Conservation (phyloP, 2,113 vertebrate species). For the Nycticebus coucang region DNA sequence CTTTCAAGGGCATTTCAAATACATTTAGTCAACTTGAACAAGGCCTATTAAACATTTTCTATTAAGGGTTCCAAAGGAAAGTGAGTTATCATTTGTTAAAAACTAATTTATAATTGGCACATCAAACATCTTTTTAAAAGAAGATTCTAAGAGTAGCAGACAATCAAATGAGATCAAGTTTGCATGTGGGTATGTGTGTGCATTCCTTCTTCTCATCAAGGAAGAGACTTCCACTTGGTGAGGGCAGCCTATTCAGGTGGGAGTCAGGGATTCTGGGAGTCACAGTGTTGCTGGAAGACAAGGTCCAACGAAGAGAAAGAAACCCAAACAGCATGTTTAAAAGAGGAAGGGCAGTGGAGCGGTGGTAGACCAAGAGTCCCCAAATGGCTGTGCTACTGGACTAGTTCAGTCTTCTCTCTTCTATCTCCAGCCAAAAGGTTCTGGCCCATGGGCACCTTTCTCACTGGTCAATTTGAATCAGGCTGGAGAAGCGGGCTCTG, state of each 20-base stretch:
- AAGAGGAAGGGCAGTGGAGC: too few relatives aligned
- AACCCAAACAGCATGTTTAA: too few relatives aligned
- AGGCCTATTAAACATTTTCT: neutral
- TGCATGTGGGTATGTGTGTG: neutral
- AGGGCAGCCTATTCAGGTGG: neutral
- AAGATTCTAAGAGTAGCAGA: neutral
- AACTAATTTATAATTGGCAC: neutral
- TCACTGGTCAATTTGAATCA: too few relatives aligned
- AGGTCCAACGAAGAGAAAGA: too few relatives aligned
- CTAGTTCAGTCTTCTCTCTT: too few relatives aligned
- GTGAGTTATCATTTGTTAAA: neutral
- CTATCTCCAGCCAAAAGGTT: too few relatives aligned
- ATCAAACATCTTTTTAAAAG: neutral
- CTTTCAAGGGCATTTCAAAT: neutral
- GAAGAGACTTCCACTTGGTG: neutral
- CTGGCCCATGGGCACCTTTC: too few relatives aligned
- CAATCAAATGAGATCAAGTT: neutral
- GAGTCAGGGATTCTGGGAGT: neutral
- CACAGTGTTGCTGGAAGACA: too few relatives aligned
- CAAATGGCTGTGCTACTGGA: too few relatives aligned
- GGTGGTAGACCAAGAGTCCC: too few relatives aligned
- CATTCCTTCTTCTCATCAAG: neutral
- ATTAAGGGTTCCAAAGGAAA: neutral
- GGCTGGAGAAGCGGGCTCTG: too few relatives aligned
- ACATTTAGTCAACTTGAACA: neutral